Conservation (phyloP, 2,888 invertebrate species). For the Campoplex capitator region DNA sequence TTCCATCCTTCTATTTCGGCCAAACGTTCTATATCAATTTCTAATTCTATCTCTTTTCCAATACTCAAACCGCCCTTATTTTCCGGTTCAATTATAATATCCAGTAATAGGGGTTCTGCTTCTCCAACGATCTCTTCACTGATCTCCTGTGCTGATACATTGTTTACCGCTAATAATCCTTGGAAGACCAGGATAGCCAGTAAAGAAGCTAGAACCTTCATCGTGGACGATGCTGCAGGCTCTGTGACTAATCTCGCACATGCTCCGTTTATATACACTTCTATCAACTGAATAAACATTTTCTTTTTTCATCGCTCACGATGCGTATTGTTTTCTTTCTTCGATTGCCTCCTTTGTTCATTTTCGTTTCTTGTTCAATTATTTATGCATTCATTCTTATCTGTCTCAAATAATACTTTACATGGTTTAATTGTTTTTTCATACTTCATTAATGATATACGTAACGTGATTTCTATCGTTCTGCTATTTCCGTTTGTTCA, state of each 20-base stretch:
- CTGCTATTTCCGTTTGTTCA: neutral
- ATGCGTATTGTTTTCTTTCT: constrained; percentile 9
- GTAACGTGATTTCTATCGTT: neutral
- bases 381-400: constrained; percentile 23
- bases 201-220: constrained; percentile 55
- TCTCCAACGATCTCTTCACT: neutral
- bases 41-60: constrained; percentile 39
- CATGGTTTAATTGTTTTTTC: neutral
- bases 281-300: constrained; percentile 46
- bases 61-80: neutral
- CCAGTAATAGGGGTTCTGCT: constrained; percentile 29
- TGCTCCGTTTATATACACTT: constrained; percentile 55
- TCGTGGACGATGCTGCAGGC: constrained; percentile 44
- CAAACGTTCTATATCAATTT: constrained; percentile 48
- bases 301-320: neutral
- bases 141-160: neutral
- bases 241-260: constrained; percentile 32
- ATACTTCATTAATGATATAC: neutral
- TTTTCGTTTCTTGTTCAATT: constrained; percentile 41
- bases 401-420: neutral
- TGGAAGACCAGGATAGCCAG: constrained; percentile 48
- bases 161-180: constrained; percentile 1
- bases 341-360: neutral
- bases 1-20: constrained; percentile 58
- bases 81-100: constrained; percentile 46